phyloP scores from a whole-genome alignment of 2,113 vertebrate genomes.

The Erpornis zantholeuca region DNA sequence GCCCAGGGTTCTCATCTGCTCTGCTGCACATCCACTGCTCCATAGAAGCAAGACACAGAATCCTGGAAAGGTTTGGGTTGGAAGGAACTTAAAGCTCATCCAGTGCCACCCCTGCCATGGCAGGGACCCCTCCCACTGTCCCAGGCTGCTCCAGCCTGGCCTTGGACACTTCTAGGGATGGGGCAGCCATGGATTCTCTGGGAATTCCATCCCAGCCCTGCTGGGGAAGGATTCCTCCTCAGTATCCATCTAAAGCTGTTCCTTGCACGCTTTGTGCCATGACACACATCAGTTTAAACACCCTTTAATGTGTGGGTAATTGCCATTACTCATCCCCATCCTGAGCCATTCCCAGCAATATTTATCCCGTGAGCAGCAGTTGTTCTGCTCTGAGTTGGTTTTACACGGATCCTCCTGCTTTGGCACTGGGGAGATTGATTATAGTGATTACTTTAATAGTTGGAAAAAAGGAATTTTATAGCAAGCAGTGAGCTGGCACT shows the following conservation, averaged over 20 bases:
- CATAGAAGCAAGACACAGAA: not conserved
- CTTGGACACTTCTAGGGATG: not conserved
- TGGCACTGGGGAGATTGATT: conserved; percentile 57
- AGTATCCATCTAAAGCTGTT: not conserved
- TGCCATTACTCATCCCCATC: conserved; percentile 49
- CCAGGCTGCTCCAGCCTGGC: not conserved
- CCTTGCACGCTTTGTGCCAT: not conserved
- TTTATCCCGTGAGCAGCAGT: conserved; percentile 58
- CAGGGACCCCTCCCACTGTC: not conserved
- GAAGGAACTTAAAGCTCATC: not conserved
- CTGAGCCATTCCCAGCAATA: conserved; percentile 44
- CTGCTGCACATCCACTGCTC: not conserved
- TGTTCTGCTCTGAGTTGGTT: conserved; percentile 28
- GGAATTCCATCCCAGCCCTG: not conserved
- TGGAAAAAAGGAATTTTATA: conserved; percentile 53
- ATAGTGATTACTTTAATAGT: conserved; percentile 60
- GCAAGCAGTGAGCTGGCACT: conserved; percentile 5
- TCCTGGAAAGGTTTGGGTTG: not conserved
- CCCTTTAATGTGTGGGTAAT: not conserved
- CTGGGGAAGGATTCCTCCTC: not conserved
- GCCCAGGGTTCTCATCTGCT: not conserved
- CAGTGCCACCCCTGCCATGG: not conserved
- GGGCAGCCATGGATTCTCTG: not conserved
- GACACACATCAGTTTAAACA: not conserved
- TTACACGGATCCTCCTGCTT: conserved; percentile 24